Percentiles rank a stretch among this genome's conserved stretches.
Conservation (phyloP, 2,797 vertebrate species). For the Mionectes olivaceus region DNA sequence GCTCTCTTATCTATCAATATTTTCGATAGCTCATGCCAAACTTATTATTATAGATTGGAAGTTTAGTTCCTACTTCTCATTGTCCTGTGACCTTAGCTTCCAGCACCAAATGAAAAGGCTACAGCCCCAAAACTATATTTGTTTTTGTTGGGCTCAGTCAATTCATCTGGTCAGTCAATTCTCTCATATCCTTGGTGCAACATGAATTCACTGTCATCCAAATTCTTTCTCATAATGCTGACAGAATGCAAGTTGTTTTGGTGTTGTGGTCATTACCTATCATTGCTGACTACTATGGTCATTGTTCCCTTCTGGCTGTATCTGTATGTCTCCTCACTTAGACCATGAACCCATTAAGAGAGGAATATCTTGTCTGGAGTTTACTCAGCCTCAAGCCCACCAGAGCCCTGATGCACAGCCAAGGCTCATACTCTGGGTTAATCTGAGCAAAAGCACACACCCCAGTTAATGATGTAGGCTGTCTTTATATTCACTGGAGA, state of each 20-base stretch:
- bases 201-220: not conserved
- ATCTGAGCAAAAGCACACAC: not conserved
- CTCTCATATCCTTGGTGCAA: not conserved
- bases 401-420: not conserved
- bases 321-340: not conserved
- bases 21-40: not conserved
- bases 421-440: not conserved
- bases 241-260: not conserved
- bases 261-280: not conserved
- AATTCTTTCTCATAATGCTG: not conserved
- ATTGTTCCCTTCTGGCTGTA: not conserved
- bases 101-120: not conserved
- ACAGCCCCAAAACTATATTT: not conserved
- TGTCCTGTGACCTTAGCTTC: not conserved
- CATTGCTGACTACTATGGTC: not conserved
- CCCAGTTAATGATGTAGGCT: not conserved
- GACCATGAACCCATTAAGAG: not conserved
- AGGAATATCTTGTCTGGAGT: not conserved
- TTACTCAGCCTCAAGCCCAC: not conserved
- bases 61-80: not conserved
- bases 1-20: not conserved
- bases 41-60: not conserved
- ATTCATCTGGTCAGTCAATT: not conserved
- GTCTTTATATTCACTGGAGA: not conserved
- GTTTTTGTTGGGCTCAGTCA: not conserved